Base-by-base conservation (phyloP, 1,140 invertebrate species). In the Camponotus vicinus region DNA sequence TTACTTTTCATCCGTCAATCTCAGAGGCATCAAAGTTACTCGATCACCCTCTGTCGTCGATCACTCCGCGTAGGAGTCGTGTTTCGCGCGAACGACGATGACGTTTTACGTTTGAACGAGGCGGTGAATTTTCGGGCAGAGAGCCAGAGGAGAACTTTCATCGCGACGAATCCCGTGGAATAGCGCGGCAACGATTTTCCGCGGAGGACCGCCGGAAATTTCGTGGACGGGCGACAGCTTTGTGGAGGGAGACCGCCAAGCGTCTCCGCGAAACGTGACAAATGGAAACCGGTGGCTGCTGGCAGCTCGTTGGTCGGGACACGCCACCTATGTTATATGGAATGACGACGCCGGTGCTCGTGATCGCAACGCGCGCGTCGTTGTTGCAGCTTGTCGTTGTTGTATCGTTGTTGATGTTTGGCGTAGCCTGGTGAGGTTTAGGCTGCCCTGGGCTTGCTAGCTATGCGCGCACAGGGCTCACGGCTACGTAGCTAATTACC, bases 401-500 rank as follows among this genome's bases (percentile, higher is more conserved):
- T 79, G 79, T 79, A 85, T 85, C 84, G 77, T 88, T 84, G 79
- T 75, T 88, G 78, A 40, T 80, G 88, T 79, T 52, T 87, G 55
- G 52, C 61, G 45, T 90, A 88, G 80, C 88, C 13, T 49, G 86
- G 77, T 82, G 88, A 88, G 90, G 89, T 90, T 91, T 89, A 78
- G 89, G 69, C 79, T 77, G 76, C 61, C 69, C 89, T 76, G 87
- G 90, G 76, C 86, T 86, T 80, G 86, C 76, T 67, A 57, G 49
- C 49, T 52, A 52, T 18, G 49, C 73, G 75, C 78, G 85, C 80
- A 85, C 75, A 91, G 82, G 83, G 92, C 92, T 93, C 84, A 92
- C 90, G 90, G 92, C 92, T 93, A 93, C 90, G 88, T 92, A 93
- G 92, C 92, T 93, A 93, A 93, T 93, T 93, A 93, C 92, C 89